Evolutionary conservation across 2,888 invertebrate genomes (phyloP).

Genomic region (Drosophila kuntzei): DNA sequence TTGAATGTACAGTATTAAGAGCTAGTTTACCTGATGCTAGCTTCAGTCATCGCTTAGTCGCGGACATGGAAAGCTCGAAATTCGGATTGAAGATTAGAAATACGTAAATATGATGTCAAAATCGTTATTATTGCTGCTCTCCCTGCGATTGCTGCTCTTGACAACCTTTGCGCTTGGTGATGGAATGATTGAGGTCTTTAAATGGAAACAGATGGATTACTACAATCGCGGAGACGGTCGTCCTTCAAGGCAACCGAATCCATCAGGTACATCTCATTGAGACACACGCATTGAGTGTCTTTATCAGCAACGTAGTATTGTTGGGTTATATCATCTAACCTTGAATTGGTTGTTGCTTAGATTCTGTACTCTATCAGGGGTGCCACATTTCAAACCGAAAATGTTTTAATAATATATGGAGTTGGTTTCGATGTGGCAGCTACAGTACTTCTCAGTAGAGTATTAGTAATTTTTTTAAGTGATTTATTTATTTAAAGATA

Average conservation of each 20-base stretch:
- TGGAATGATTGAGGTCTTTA: conserved; percentile 82
- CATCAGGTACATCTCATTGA: conserved; percentile 43
- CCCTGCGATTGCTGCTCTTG: conserved; percentile 13
- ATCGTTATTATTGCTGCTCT: conserved; percentile 32
- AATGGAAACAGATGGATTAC: conserved; percentile 84
- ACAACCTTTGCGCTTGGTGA: conserved; percentile 47
- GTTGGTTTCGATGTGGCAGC: no score
- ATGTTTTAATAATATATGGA: no score
- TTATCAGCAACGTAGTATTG: conserved; percentile 3
- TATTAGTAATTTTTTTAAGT: not conserved
- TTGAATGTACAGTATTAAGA: conserved; percentile 18
- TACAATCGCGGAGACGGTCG: conserved; percentile 70
- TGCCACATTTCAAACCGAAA: no score
- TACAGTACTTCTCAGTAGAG: not conserved
- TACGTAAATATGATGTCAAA: conserved; percentile 39
- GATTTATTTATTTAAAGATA: no score
- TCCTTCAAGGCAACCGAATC: conserved; percentile 33
- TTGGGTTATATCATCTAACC: not conserved
- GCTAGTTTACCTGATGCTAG: not conserved
- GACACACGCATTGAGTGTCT: not conserved
- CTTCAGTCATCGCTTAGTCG: conserved; percentile 37
- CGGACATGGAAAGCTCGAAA: conserved; percentile 16
- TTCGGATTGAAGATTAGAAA: conserved; percentile 6
- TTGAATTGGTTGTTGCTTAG: not conserved
- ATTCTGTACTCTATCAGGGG: not conserved